phyloP scores from a whole-genome alignment of 2,888 invertebrate genomes.

The Eupithecia exiguata region DNA sequence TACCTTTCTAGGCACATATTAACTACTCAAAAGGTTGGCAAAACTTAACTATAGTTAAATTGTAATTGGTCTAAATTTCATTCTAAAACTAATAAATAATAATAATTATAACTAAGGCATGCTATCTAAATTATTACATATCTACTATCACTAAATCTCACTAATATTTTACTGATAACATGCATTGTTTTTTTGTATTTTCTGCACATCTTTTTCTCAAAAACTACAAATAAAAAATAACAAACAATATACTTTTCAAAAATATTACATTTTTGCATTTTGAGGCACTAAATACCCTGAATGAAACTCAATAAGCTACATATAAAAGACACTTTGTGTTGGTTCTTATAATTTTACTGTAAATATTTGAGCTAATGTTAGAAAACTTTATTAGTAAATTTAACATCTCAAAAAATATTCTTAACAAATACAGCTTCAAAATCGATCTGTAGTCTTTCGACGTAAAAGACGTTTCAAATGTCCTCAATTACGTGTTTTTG shows the following conservation, averaged over 20 bases:
- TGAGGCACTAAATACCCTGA: constrained; percentile 33
- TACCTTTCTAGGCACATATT: not conserved
- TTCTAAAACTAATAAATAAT: not conserved
- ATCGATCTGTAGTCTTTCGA: not conserved
- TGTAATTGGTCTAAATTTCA: not conserved
- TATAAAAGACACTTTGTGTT: constrained; percentile 22
- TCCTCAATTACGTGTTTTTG: not conserved
- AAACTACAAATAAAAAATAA: not conserved
- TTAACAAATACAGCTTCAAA: not conserved
- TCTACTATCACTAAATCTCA: constrained; percentile 41
- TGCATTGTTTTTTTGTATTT: constrained; percentile 37
- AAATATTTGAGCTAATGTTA: constrained; percentile 7
- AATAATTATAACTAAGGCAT: constrained; percentile 34
- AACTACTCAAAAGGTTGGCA: constrained; percentile 1
- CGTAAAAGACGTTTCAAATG: not conserved
- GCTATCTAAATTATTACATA: constrained; percentile 34
- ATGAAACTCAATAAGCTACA: not conserved
- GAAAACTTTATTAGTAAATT: not conserved
- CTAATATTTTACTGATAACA: constrained; percentile 39
- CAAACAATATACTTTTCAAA: constrained; percentile 8
- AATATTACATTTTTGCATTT: not conserved
- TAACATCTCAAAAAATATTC: not conserved
- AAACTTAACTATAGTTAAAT: not conserved
- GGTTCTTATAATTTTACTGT: constrained; percentile 4
- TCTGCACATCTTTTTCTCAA: constrained; percentile 9